Evolutionary conservation across 2,888 invertebrate species (phyloP), one percentile per base, ranked within the genome.

Genomic region (Apodemia mormo): DNA sequence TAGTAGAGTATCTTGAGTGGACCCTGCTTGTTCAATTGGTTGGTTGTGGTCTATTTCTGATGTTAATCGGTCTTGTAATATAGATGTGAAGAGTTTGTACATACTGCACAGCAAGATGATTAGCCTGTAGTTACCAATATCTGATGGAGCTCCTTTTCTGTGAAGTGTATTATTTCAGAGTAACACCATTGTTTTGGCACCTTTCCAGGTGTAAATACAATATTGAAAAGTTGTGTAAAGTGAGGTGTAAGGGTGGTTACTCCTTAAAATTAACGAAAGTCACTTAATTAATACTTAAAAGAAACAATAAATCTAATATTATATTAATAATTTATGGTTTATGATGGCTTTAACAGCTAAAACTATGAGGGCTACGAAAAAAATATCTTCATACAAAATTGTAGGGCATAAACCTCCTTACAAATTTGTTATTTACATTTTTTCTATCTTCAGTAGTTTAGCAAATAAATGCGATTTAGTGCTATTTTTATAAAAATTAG

Each of bases 171-270:
- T 58, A 65, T 71, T 29, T 71, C 49, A 33, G 71, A 71, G 40
- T 9, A 67, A 43, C 68, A 66, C 71, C 67, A 65, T 58, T 69
- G 66, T 29, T 22, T 52, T 64, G 71, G 71, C 52, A 69, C 66
- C 54, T 58, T 49, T 73, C 43, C 58, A 65, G 22, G 29, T 65
- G 65, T 43, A 69, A 65, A 54, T 56, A 69, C 66, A 61, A 67
- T 71, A 45, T 76, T 76, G 52, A 77, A 76, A 54, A 76, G 58
- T 61, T 71, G 10, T 12, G 74, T 69, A n/a, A 77, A 45, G n/a
- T 71, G 71, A 14, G 29, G 30, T 1, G 61, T 30, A 71, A 78
- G 49, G 8, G 73, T 65, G 2, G 69, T 49, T 45, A 65, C 64
- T 12, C 73, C 74, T 22, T n/a, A n/a, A n/a, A n/a, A n/a, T n/a